phyloP scores from a whole-genome alignment of 2,113 vertebrate species.

The Pyrgilauda ruficollis region DNA sequence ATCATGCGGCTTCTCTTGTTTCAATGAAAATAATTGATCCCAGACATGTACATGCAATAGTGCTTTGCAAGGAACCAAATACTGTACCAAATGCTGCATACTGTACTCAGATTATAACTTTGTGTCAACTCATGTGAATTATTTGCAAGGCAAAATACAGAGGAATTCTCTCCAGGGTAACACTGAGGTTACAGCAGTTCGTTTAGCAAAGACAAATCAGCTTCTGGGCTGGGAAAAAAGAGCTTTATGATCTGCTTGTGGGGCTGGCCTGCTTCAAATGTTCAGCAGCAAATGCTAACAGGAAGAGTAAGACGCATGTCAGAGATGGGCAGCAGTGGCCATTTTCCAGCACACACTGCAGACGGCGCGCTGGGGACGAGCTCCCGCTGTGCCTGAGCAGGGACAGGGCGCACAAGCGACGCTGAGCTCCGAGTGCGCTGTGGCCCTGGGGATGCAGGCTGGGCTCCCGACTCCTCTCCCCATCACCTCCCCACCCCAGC shows the following conservation, averaged over 20 bases:
- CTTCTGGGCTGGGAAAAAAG: not conserved
- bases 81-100: not conserved
- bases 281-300: not conserved
- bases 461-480: not conserved
- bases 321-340: not conserved
- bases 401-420: not conserved
- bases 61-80: not conserved
- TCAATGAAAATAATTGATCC: constrained; percentile 38
- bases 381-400: not conserved
- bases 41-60: not conserved
- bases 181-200: constrained; percentile 6
- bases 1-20: not conserved
- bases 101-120: not conserved
- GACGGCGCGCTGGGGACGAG: not conserved
- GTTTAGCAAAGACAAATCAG: not conserved
- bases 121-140: not conserved
- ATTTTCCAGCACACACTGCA: not conserved
- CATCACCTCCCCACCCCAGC: not conserved
- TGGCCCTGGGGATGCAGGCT: not conserved
- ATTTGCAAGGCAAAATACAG: not conserved
- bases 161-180: constrained; percentile 34
- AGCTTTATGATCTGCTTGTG: not conserved
- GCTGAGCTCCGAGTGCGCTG: accelerated
- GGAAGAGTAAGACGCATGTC: not conserved
- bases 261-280: not conserved